Evolutionary conservation across 2,797 vertebrate genomes (phyloP).

Genomic region (Cuniculus paca): DNA sequence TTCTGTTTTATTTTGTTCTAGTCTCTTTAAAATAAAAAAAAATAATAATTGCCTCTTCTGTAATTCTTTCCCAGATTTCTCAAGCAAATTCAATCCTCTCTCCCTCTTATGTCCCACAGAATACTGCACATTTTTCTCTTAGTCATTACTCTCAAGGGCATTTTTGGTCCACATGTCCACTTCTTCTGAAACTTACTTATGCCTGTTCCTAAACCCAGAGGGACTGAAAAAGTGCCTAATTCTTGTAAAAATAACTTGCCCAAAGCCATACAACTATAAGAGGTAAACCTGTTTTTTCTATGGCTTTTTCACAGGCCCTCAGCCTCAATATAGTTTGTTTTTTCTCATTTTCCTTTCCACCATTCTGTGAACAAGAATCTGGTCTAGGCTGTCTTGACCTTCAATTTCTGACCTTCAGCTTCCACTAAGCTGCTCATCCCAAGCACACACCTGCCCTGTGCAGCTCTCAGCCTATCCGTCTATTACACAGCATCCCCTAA

Average conservation of each 20-base stretch:
- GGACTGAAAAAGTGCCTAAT: not conserved
- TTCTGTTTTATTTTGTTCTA: too few species aligned
- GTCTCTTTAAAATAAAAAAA: too few species aligned
- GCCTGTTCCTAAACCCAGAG: not conserved
- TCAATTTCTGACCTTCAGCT: not conserved
- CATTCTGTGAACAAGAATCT: not conserved
- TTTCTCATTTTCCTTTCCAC: not conserved
- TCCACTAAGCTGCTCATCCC: not conserved
- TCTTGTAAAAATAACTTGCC: conserved; percentile 6
- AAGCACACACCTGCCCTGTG: fast-evolving
- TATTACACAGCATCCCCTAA: too few species aligned
- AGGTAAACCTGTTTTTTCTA: not conserved
- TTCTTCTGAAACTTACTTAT: not conserved
- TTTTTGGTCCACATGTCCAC: not conserved
- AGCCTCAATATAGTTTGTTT: not conserved
- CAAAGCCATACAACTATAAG: not conserved
- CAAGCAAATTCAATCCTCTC: not conserved
- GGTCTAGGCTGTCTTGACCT: not conserved
- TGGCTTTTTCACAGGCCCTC: not conserved
- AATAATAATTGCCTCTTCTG: not conserved
- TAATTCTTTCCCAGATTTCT: not conserved
- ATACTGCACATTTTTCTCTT: not conserved
- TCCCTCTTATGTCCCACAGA: not conserved
- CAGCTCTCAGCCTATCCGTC: not conserved
- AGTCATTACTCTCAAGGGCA: not conserved